Evolutionary conservation across 2,113 vertebrate species (phyloP).

Genomic region (Scomber scombrus): DNA sequence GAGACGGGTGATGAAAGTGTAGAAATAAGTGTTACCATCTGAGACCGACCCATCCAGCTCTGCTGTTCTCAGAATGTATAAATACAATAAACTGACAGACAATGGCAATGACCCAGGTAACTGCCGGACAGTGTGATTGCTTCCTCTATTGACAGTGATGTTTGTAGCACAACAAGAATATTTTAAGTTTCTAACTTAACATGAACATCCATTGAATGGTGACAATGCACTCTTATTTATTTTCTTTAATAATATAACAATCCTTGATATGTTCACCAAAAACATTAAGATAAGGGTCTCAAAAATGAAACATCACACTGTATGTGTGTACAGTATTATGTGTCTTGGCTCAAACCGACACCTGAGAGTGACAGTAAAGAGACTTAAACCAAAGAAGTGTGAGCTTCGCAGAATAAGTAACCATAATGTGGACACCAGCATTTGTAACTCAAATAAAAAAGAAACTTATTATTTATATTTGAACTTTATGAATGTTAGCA

Average conservation of each 20-base stretch:
- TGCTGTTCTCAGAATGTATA: slow-evolving; percentile 1
- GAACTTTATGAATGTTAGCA: too few relatives aligned
- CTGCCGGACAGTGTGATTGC: slow-evolving; percentile 21
- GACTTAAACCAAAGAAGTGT: too few relatives aligned
- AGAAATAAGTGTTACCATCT: not conserved
- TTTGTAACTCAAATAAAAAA: too few relatives aligned
- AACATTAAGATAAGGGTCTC: not conserved
- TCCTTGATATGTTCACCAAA: not conserved
- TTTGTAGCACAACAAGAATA: slow-evolving; percentile 5
- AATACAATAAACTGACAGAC: slow-evolving; percentile 17
- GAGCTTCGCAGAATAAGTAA: too few relatives aligned
- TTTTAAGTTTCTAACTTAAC: not conserved
- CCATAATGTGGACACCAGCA: too few relatives aligned
- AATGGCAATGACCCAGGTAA: slow-evolving; percentile 46
- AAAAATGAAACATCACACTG: not conserved
- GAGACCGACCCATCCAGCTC: not conserved
- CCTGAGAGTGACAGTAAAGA: too few relatives aligned
- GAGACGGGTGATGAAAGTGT: slow-evolving; percentile 6
- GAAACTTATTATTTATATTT: too few relatives aligned
- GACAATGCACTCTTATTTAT: not conserved
- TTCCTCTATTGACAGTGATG: slow-evolving; percentile 2
- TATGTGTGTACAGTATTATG: too few relatives aligned
- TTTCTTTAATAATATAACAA: not conserved
- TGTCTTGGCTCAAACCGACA: too few relatives aligned
- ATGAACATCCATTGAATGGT: not conserved